Evolutionary conservation across 2,888 invertebrate species (phyloP).

Genomic region (Xanthia togata): DNA sequence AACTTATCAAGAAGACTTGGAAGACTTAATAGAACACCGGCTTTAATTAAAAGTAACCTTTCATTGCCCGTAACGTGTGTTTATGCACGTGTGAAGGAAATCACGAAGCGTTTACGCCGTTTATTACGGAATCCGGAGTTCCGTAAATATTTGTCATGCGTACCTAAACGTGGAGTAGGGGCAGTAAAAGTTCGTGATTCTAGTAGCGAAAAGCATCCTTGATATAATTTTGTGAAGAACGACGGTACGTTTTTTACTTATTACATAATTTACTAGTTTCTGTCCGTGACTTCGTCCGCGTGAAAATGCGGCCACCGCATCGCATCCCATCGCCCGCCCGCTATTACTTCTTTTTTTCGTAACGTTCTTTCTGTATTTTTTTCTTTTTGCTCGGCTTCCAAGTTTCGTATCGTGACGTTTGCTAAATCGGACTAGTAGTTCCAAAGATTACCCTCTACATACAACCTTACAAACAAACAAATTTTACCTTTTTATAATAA

Average conservation of each 20-base stretch:
- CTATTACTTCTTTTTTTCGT: too few relatives aligned
- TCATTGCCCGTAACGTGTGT: constrained; percentile 19
- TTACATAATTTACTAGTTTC: too few relatives aligned
- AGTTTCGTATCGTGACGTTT: too few relatives aligned
- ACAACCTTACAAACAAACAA: too few relatives aligned
- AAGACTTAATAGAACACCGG: constrained; percentile 3
- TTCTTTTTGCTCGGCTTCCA: too few relatives aligned
- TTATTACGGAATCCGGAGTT: constrained; percentile 25
- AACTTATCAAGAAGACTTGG: constrained; percentile 2
- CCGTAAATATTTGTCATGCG: constrained; percentile 45
- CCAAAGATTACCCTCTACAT: too few relatives aligned
- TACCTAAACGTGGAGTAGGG: neutral
- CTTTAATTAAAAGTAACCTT: constrained; percentile 42
- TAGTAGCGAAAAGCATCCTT: neutral
- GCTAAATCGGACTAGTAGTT: too few relatives aligned
- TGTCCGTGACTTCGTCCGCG: too few relatives aligned
- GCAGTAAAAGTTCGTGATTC: neutral
- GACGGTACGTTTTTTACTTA: neutral
- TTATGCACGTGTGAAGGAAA: constrained; percentile 30
- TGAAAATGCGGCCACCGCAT: too few relatives aligned
- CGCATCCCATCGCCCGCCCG: too few relatives aligned
- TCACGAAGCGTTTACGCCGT: constrained; percentile 43
- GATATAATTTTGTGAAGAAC: neutral
- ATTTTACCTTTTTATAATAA: too few relatives aligned
- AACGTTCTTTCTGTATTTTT: too few relatives aligned